Conservation (phyloP, 2,888 invertebrate species). For the Mesorhabditis spiculigera region DNA sequence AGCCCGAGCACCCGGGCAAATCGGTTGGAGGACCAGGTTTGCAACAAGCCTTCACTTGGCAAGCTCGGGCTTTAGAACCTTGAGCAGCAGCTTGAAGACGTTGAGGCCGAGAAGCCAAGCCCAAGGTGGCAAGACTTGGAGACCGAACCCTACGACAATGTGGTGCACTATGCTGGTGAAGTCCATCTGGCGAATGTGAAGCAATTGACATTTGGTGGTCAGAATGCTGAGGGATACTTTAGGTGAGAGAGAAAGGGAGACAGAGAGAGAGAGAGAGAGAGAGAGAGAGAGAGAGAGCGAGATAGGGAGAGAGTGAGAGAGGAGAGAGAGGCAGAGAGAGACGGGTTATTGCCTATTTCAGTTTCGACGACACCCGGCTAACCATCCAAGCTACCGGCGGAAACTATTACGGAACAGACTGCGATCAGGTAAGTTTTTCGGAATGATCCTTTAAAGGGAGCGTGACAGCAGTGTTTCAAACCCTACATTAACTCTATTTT, state of each 20-base stretch:
- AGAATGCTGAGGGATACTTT: constrained; percentile 55
- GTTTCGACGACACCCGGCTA: constrained; percentile 46
- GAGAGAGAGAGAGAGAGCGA: not conserved
- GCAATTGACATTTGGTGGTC: constrained; percentile 52
- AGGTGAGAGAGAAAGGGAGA: constrained; percentile 12
- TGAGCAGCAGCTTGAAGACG: no score
- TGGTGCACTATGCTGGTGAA: constrained; percentile 37
- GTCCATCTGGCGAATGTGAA: constrained; percentile 47
- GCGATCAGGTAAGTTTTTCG: constrained; percentile 38
- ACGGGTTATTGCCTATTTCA: constrained; percentile 15
- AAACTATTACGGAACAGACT: constrained; percentile 39
- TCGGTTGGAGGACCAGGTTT: not conserved
- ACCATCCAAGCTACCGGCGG: constrained; percentile 48
- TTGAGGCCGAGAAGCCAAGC: no score
- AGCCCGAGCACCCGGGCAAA: not conserved
- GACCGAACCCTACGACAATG: constrained; percentile 28
- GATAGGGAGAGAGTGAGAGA: no score
- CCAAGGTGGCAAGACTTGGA: constrained; percentile 32
- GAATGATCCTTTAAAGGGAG: not conserved
- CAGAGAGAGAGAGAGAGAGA: no score
- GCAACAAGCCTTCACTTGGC: not conserved
- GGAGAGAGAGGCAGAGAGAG: not conserved
- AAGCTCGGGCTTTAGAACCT: no score
- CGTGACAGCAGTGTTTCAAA: not conserved
- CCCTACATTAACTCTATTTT: not conserved